These are phyloP conservation scores for Rousettus leschenaultii DNA, from an alignment of 2,113 vertebrate genomes.

Conservation along the genomic window DNA sequence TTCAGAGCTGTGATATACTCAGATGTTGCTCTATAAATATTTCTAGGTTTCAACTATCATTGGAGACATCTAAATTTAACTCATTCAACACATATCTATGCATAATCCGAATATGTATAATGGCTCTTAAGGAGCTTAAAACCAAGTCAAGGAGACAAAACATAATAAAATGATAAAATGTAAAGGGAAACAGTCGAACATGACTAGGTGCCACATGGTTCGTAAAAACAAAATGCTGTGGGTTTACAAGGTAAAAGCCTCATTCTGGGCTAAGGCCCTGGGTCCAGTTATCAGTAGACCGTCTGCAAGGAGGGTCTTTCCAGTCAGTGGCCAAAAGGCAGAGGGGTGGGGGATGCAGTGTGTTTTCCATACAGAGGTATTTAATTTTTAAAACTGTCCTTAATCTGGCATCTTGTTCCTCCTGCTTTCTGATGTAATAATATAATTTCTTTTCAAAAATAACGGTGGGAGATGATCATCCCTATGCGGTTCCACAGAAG, in stretches of 20 bases:
- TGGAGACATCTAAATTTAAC: slow-evolving; percentile 62
- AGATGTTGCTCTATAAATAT: slow-evolving; percentile 65
- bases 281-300: background rate
- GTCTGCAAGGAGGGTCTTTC: background rate
- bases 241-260: slow-evolving; percentile 15
- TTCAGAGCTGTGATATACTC: slow-evolving; percentile 51
- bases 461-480: background rate
- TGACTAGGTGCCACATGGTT: background rate
- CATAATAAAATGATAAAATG: slow-evolving; percentile 23
- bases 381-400: slow-evolving; percentile 24
- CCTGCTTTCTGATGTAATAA: background rate
- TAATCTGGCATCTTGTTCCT: background rate
- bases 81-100: slow-evolving; percentile 65
- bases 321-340: background rate
- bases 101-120: slow-evolving; percentile 60
- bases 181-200: slow-evolving; percentile 46
- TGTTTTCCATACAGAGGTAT: background rate
- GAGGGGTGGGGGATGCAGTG: background rate
- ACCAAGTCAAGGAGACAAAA: slow-evolving; percentile 54
- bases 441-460: slow-evolving; percentile 25
- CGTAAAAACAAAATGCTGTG: slow-evolving; percentile 13
- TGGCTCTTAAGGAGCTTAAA: slow-evolving; percentile 33
- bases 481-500: background rate
- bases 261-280: background rate
- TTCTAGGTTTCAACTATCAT: slow-evolving; percentile 60